Conservation (phyloP, 2,888 invertebrate species). For the Agrochola macilenta region DNA sequence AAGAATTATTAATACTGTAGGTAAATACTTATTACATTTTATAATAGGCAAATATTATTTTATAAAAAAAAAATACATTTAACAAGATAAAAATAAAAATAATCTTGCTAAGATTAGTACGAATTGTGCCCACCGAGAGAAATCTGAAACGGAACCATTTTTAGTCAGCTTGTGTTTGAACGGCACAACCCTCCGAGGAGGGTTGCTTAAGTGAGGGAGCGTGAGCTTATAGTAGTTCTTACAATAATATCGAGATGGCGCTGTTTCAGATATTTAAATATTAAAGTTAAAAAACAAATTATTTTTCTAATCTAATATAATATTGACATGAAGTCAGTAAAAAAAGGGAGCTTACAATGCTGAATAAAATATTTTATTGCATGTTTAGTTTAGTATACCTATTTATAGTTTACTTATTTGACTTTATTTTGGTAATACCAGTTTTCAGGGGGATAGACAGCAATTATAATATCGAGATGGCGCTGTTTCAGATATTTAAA, state of each 20-base stretch:
- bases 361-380: neutral
- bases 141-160: conserved; percentile 40
- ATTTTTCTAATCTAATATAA: neutral
- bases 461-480: conserved; percentile 69
- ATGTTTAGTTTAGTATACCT: neutral
- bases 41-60: neutral
- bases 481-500: conserved; percentile 59
- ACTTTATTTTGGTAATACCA: neutral
- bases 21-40: no score
- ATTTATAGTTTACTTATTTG: neutral
- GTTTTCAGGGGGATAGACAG: neutral
- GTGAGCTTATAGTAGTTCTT: conserved; percentile 56
- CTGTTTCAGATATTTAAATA: conserved; percentile 48
- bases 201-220: conserved; percentile 63
- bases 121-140: conserved; percentile 9
- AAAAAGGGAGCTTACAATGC: neutral
- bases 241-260: conserved; percentile 72
- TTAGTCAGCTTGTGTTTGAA: conserved; percentile 48
- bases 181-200: conserved; percentile 64
- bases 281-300: neutral
- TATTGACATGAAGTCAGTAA: no score
- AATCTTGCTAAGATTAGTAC: conserved; percentile 2
- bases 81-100: neutral
- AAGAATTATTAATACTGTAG: neutral
- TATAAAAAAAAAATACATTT: neutral